Evolutionary conservation across 2,113 vertebrate species (phyloP), one percentile per base, ranked within the genome.

Genomic region (Parus major): DNA sequence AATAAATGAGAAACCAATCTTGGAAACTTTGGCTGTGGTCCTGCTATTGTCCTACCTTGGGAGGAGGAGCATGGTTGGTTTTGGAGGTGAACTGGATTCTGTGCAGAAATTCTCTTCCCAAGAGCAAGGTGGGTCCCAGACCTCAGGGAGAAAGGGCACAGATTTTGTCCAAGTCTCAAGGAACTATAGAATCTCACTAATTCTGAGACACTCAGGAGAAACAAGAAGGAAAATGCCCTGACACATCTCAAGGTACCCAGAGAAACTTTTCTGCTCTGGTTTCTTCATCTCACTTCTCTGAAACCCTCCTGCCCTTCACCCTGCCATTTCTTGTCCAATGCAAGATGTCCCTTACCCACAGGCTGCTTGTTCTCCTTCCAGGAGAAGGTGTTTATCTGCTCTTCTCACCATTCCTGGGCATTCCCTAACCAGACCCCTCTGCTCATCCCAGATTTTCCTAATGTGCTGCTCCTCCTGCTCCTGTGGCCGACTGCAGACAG

Each of bases 361-460:
- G 8, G 35, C 35, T 80, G 27, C 42, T 49, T 19, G 8, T 33
- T 79, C 36, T 50, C 21, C 24, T 47, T 29, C 57, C 50, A 60
- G 65, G 1, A 56, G 12, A 33, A 31, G 61, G 22, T 0, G 2
- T 10, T n/a, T 25, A 5, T 28, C n/a, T 0, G 2, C 49, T 66
- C 36, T 20, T 61, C 57, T 76, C 57, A n/a, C 35, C 10, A 0
- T 1, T 4, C 35, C 64, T 0, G 1, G 35, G 35, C 61, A 88
- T 24, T 33, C 35, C 24, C 15, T 8, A 17, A 20, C 19, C 64
- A 29, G 18, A 29, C 8, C 15, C 7, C 11, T 55, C 11, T 6
- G 11, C 15, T 86, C 46, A 49, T 12, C 19, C 24, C 59, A 10
- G 20, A 4, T 13, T 80, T 77, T 65, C 46, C 23, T 16, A 3